A percentile compares a stretch with the other conserved stretches of the same genome.
Conservation (phyloP, 2,888 invertebrate species). For the Mylabris sibirica region DNA sequence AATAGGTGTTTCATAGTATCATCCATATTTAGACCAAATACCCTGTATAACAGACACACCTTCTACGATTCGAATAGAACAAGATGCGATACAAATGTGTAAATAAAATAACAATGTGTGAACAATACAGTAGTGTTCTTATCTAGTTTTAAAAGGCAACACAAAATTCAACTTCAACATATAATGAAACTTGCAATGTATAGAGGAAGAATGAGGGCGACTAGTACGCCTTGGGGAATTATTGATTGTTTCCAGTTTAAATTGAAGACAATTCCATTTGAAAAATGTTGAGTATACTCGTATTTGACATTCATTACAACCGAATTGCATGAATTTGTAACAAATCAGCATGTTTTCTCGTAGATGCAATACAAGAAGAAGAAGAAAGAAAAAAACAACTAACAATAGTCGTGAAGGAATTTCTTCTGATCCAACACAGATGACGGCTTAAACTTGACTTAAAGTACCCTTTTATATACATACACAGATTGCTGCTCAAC, state of each 20-base stretch:
- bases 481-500: no score
- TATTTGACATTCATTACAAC: not conserved
- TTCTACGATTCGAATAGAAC: not conserved
- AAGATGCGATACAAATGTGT: not conserved
- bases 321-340: not conserved
- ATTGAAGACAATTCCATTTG: not conserved
- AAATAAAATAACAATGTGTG: not conserved
- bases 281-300: not conserved
- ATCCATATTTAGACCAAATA: no score
- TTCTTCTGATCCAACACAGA: not conserved
- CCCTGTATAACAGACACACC: not conserved
- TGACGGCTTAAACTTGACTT: not conserved
- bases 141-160: not conserved
- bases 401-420: not conserved
- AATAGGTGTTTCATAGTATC: no score
- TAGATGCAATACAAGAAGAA: no score
- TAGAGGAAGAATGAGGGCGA: not conserved
- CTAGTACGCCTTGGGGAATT: not conserved
- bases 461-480: no score
- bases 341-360: not conserved
- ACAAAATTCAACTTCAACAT: not conserved
- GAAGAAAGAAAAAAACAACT: no score
- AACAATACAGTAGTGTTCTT: not conserved
- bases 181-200: not conserved
- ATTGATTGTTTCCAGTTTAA: not conserved